A percentile compares a stretch with the other conserved stretches of the same genome.
phyloP scores from a whole-genome alignment of 2,113 vertebrate genomes.

The Oreocharis arfaki region DNA sequence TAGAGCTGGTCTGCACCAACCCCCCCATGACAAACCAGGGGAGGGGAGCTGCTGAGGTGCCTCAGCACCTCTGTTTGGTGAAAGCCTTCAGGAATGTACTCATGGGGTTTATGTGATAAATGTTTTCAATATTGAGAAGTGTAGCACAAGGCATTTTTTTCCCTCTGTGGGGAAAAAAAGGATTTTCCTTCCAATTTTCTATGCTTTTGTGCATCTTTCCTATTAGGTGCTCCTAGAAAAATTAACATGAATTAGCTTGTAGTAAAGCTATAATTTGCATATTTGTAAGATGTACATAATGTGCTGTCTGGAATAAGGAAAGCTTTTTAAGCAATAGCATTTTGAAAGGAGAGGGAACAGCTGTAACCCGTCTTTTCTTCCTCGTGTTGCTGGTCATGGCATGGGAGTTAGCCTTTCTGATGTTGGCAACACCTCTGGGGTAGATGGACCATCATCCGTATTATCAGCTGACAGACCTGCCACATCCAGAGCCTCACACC shows the following conservation, averaged over 20 bases:
- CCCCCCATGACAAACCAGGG: background rate
- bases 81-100: background rate
- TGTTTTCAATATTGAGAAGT: background rate
- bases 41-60: background rate
- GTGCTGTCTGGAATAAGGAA: background rate
- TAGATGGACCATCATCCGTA: background rate
- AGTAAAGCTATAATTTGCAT: background rate
- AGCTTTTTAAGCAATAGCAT: background rate
- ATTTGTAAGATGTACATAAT: background rate
- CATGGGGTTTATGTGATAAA: background rate
- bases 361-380: background rate
- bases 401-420: accelerated
- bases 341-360: background rate
- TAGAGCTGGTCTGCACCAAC: background rate
- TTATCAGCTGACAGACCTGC: background rate
- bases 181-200: background rate
- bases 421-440: background rate
- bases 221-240: background rate
- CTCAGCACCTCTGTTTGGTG: background rate
- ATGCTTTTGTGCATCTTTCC: background rate
- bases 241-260: background rate
- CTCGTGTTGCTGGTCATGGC: background rate
- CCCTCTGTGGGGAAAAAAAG: background rate
- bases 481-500: background rate
- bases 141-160: accelerated